Conservation (phyloP, 2,888 invertebrate genomes). For the Parelbella ahira region DNA sequence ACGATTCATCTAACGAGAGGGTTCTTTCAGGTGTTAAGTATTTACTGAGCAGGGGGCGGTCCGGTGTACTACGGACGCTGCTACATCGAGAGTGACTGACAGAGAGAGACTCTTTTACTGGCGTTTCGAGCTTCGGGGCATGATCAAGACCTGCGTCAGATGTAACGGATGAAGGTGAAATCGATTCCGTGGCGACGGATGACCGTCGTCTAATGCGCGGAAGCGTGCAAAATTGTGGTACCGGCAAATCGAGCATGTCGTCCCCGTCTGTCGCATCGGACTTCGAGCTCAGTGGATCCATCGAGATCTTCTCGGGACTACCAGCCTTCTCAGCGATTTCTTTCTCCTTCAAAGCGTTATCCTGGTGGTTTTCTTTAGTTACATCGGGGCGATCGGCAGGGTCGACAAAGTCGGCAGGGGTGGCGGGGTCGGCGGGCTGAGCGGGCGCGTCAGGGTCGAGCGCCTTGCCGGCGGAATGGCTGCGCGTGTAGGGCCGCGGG, state of each 20-base stretch:
- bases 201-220: conserved; percentile 54
- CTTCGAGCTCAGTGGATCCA: no score
- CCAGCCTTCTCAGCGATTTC: no score
- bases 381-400: no score
- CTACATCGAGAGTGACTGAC: conserved; percentile 36
- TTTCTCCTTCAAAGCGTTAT: no score
- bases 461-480: conserved; percentile 47
- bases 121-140: conserved; percentile 25
- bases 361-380: no score
- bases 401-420: no score
- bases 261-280: conserved; percentile 2
- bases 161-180: conserved; percentile 31
- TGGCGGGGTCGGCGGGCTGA: conserved; percentile 21
- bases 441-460: conserved; percentile 27
- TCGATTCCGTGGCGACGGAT: conserved; percentile 33
- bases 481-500: conserved; percentile 44
- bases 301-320: no score
- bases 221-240: conserved; percentile 51
- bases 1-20: conserved; percentile 53
- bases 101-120: conserved; percentile 30
- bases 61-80: conserved; percentile 57
- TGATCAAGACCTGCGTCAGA: conserved; percentile 31
- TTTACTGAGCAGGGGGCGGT: conserved; percentile 79
- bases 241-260: conserved; percentile 30
- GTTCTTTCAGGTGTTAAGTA: conserved; percentile 72